Conservation (phyloP, 2,113 vertebrate genomes). For the Pithys albifrons region DNA sequence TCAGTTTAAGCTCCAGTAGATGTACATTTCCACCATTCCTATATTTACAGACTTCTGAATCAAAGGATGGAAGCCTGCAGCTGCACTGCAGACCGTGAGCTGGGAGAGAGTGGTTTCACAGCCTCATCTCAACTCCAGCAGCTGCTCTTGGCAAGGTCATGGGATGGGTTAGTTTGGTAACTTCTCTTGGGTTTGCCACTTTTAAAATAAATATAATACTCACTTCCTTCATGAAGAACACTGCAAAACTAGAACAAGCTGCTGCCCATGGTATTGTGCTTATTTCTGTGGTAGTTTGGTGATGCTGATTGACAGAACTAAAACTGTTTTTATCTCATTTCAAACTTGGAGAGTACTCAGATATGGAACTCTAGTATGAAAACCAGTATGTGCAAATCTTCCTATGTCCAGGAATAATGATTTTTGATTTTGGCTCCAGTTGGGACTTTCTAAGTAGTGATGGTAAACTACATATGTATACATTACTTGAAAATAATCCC, state of each 20-base stretch:
- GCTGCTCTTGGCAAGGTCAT: neutral
- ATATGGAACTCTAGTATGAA: neutral
- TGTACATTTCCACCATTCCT: neutral
- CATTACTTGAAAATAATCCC: neutral
- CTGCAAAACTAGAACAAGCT: neutral
- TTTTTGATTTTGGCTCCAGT: neutral
- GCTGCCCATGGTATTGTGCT: neutral
- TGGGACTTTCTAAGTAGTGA: neutral
- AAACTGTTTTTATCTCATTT: neutral
- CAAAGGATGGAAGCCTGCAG: neutral
- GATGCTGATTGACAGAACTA: neutral
- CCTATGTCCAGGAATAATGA: rapidly evolving
- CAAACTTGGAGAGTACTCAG: neutral
- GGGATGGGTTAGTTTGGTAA: neutral
- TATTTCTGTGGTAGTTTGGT: neutral
- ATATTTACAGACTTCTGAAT: neutral
- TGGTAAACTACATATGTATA: neutral
- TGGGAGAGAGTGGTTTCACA: rapidly evolving
- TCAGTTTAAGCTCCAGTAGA: neutral
- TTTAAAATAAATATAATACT: neutral
- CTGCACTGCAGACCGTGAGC: neutral
- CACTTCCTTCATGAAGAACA: neutral
- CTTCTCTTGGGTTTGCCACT: neutral
- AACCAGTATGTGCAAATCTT: neutral
- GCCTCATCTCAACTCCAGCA: neutral